These are phyloP conservation scores for Myotis brandtii DNA, from an alignment of 2,113 vertebrate species.

Conservation along the genomic window DNA sequence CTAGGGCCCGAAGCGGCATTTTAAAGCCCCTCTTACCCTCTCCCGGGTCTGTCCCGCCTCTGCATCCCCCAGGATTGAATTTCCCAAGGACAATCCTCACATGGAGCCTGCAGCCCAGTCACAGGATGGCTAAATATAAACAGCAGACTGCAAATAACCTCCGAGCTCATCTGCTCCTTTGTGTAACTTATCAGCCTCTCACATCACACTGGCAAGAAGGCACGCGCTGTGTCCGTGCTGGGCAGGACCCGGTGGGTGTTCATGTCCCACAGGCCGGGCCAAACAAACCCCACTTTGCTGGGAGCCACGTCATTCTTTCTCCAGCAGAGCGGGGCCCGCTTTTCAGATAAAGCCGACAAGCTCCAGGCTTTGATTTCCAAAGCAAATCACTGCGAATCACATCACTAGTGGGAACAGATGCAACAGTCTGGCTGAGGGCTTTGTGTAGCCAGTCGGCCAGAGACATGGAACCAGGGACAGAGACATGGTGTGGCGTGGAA, in stretches of 20 bases:
- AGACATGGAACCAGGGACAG: conserved; percentile 1
- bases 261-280: conserved; percentile 45
- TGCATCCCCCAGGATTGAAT: background rate
- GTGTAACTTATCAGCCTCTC: conserved; percentile 75
- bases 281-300: conserved; percentile 20
- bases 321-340: conserved; percentile 46
- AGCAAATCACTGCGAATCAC: conserved; percentile 72
- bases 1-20: background rate
- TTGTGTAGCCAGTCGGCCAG: background rate
- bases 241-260: conserved; percentile 43
- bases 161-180: conserved; percentile 78
- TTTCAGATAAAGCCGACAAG: conserved; percentile 69
- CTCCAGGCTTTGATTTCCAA: conserved; percentile 75
- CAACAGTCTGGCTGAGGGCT: background rate
- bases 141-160: conserved; percentile 75
- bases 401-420: conserved; percentile 61
- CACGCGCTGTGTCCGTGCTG: background rate
- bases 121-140: conserved; percentile 81
- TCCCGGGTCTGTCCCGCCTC: background rate
- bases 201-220: conserved; percentile 67
- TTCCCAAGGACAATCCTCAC: conserved; percentile 59
- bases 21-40: background rate
- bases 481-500: background rate
- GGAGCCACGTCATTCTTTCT: background rate
- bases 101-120: conserved; percentile 62